Base-by-base conservation (phyloP, 1,140 invertebrate genomes). In the Melipona quadrifasciata region DNA sequence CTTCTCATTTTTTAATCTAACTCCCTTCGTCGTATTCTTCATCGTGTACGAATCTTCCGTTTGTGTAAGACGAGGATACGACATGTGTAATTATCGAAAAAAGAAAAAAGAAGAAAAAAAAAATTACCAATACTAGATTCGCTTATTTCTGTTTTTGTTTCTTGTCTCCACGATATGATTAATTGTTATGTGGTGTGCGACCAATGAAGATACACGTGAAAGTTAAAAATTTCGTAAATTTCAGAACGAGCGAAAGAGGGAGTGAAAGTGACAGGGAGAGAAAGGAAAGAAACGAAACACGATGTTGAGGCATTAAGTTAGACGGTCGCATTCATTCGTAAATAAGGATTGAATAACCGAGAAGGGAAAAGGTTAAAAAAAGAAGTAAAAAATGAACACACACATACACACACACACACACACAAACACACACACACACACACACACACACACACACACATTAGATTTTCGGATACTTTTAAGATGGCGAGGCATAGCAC, bases 401-500 rank as follows among this genome's bases (percentile, higher is more conserved):
- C 65, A 74, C 58, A 58, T n/a, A n/a, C n/a, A n/a, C n/a, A n/a
- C n/a, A n/a, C n/a, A n/a, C n/a, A n/a, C n/a, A n/a, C n/a, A n/a
- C n/a, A n/a, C n/a, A n/a, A n/a, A n/a, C n/a, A 78, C 64, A 65
- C 65, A 74, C 39, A 39, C 39, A 39, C 39, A 47, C 6, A 47
- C 39, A 47, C 39, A 47, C 0, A 47, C 0, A 47, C 8, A 47
- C 39, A 78, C 27, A 65, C 31, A 74, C 65, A 74, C 24, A 61
- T 64, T 89, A 89, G 87, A 70, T 89, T 85, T 82, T 73, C 72
- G 76, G 67, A 68, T 80, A 91, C 71, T 89, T 90, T 89, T 91
- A 91, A 91, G 90, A 75, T 89, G 88, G 87, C 86, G 86, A 89
- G 87, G 75, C 76, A 83, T 89, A 91, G 90, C 84, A 84, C 83